These are phyloP conservation scores for Lepidostoma basale DNA, from an alignment of 1,140 invertebrate genomes.

Conservation along the genomic window DNA sequence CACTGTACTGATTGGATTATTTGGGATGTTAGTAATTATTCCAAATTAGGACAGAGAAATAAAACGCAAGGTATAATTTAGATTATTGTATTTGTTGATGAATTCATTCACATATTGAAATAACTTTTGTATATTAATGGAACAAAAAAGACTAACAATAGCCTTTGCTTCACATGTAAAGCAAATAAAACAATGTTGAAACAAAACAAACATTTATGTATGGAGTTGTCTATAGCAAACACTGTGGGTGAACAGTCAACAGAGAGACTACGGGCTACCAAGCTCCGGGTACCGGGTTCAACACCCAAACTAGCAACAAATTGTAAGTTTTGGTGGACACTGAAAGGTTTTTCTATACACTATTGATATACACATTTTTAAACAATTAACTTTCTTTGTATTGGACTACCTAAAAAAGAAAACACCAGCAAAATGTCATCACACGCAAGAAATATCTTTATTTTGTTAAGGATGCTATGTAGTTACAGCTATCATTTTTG, in stretches of 20 bases:
- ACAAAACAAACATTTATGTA: conserved; percentile 39
- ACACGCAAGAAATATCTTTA: conserved; percentile 46
- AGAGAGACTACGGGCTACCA: conserved; percentile 44
- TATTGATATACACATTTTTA: conserved; percentile 44
- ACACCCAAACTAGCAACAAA: conserved; percentile 41
- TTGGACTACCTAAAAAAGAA: conserved; percentile 46
- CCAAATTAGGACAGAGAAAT: neutral
- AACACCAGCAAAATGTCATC: conserved; percentile 44
- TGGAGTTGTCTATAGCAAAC: conserved; percentile 39
- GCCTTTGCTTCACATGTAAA: conserved; percentile 33
- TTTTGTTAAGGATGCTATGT: conserved; percentile 44
- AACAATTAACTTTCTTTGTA: conserved; percentile 30
- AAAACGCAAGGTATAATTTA: conserved; percentile 13
- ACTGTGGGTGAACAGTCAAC: conserved; percentile 40
- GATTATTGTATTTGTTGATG: conserved; percentile 30
- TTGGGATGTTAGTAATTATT: neutral
- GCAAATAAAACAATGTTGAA: conserved; percentile 39
- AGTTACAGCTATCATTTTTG: conserved; percentile 47
- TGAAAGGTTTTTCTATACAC: conserved; percentile 40
- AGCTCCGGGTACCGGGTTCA: conserved; percentile 31
- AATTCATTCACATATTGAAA: conserved; percentile 28
- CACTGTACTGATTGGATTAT: neutral
- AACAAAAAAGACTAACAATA: conserved; percentile 12
- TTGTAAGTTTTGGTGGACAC: conserved; percentile 40
- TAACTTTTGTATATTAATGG: conserved; percentile 29